Conservation (phyloP, 1,140 invertebrate species). For the Diorhabda elongata region DNA sequence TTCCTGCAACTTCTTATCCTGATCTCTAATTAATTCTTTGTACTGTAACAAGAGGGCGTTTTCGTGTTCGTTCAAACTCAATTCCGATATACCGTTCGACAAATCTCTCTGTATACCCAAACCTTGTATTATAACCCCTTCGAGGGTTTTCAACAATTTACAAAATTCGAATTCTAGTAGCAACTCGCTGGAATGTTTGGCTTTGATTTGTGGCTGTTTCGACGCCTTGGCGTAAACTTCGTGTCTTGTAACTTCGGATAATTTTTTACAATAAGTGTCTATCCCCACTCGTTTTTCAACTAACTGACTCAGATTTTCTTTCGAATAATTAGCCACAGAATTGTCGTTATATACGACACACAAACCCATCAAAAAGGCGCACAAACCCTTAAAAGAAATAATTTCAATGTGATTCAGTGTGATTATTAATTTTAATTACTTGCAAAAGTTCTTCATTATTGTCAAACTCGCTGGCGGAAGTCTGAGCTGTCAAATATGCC, state of each 20-base stretch:
- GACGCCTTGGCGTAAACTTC: conserved; percentile 88
- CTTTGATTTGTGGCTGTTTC: conserved; percentile 86
- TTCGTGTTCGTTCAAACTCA: conserved; percentile 54
- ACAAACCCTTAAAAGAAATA: conserved; percentile 63
- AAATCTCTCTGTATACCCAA: conserved; percentile 49
- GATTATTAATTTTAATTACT: conserved; percentile 34
- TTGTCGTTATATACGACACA: conserved; percentile 93
- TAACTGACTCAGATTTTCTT: conserved; percentile 77
- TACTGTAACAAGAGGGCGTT: conserved; percentile 69
- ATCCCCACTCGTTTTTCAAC: conserved; percentile 88
- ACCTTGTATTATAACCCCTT: conserved; percentile 60
- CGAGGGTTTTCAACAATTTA: conserved; percentile 74
- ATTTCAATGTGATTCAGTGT: not conserved
- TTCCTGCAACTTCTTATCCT: conserved; percentile 71
- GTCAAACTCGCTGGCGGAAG: conserved; percentile 75
- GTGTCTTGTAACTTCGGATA: conserved; percentile 81
- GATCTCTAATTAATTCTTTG: conserved; percentile 85
- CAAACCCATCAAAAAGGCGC: conserved; percentile 90
- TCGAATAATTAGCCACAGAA: conserved; percentile 71
- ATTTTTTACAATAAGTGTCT: conserved; percentile 83
- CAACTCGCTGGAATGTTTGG: conserved; percentile 68
- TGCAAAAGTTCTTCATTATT: conserved; percentile 84
- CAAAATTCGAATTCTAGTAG: conserved; percentile 92
- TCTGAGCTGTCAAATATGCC: conserved; percentile 76
- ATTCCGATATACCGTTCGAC: conserved; percentile 52